Base-by-base conservation (phyloP, 2,888 invertebrate species). In the Ephialtes manifestator region DNA sequence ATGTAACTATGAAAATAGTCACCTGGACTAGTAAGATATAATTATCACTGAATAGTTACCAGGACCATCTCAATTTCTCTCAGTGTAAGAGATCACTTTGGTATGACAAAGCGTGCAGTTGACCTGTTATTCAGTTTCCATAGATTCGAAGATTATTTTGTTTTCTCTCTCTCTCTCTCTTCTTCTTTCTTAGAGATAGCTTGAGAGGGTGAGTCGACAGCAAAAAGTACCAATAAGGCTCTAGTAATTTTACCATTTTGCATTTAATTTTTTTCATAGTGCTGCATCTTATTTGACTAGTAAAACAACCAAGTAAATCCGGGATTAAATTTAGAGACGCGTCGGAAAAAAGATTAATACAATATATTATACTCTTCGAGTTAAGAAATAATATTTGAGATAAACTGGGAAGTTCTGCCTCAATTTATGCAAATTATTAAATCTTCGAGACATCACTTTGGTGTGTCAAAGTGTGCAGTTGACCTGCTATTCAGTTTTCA, bases 41-140 rank as follows among this genome's bases (percentile, higher is more conserved):
- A n/a, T n/a, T n/a, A n/a, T n/a, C n/a, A n/a, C n/a, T n/a, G n/a
- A n/a, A n/a, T n/a, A n/a, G n/a, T n/a, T n/a, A n/a, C n/a, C n/a
- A n/a, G n/a, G n/a, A n/a, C n/a, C n/a, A n/a, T n/a, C n/a, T n/a
- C n/a, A n/a, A n/a, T n/a, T n/a, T n/a, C n/a, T n/a, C n/a, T n/a
- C n/a, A n/a, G n/a, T n/a, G n/a, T 13, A 18, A 1, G 10, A 63
- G 55, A 78, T 79, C 53, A 70, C 24, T 53, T 48, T 20, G 78
- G 70, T 83, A 63, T 74, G 75, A 70, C 78, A 70, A 53, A 46
- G 31, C 18, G 31, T 70, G 10, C 39, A n/a, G 78, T 74, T 75
- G 75, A 85, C 78, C 78, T 39, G 51, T n/a, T 70, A 70, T 60
- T 51, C 77, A 81, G 67, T 77, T 72, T 84, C 46, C 71, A 74